A percentile compares a stretch with the other conserved stretches of the same genome.
These are phyloP conservation scores for Antedon mediterranea DNA, from an alignment of 53 echinoderm and acorn worm genomes.

Conservation along the genomic window DNA sequence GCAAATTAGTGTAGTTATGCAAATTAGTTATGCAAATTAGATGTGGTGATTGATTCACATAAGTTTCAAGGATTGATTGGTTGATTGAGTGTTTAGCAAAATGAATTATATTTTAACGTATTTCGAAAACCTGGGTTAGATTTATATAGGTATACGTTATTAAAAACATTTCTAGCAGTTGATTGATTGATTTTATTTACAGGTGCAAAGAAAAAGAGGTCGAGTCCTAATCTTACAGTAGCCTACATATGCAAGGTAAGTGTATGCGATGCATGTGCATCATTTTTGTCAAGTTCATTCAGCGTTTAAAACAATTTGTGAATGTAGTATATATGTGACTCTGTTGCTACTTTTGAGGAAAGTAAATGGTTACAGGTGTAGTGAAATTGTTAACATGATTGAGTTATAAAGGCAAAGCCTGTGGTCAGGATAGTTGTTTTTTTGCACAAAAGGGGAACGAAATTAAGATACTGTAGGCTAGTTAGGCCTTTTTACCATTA, in stretches of 20 bases:
- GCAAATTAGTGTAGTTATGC: background rate
- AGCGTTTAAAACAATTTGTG: too few relatives aligned
- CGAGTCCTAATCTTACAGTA: slow-evolving; percentile 19
- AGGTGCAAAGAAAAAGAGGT: slow-evolving; percentile 44
- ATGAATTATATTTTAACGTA: background rate
- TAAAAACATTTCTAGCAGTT: background rate
- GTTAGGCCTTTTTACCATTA: too few relatives aligned
- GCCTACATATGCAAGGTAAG: slow-evolving; percentile 64
- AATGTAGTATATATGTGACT: too few relatives aligned
- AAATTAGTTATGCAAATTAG: background rate
- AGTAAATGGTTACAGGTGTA: too few relatives aligned
- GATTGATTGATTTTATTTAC: background rate
- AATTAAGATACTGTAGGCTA: too few relatives aligned
- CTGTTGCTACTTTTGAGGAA: too few relatives aligned
- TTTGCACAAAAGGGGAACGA: too few relatives aligned
- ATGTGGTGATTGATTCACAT: background rate
- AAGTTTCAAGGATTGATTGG: background rate
- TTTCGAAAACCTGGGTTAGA: background rate
- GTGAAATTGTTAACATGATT: too few relatives aligned
- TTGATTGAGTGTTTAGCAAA: background rate
- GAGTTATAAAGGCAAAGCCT: too few relatives aligned
- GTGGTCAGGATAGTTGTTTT: too few relatives aligned
- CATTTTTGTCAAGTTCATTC: background rate
- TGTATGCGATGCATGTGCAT: background rate
- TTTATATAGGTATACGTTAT: background rate